Percentiles rank a stretch among this genome's conserved stretches.
Conservation (phyloP, 2,113 vertebrate species). For the Notechis scutatus region DNA sequence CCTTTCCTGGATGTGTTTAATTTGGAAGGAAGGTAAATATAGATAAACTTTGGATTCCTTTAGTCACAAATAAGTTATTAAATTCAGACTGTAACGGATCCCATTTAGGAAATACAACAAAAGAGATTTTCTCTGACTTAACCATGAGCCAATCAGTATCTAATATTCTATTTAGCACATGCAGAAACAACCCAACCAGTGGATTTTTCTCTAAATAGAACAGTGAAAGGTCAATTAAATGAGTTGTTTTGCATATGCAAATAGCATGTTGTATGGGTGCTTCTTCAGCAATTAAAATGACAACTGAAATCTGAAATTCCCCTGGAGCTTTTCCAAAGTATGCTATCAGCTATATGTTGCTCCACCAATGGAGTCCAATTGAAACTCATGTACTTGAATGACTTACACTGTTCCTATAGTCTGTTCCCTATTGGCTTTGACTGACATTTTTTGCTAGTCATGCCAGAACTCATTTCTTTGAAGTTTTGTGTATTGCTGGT, state of each 20-base stretch:
- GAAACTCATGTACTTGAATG: slow-evolving; percentile 62
- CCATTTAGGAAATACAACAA: background rate
- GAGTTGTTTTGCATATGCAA: slow-evolving; percentile 21
- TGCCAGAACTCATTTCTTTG: slow-evolving; percentile 76
- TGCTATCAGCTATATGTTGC: slow-evolving; percentile 76
- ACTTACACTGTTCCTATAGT: slow-evolving; percentile 57
- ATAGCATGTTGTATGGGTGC: slow-evolving; percentile 40
- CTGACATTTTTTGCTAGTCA: slow-evolving; percentile 67
- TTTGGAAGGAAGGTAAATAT: background rate
- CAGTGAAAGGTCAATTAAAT: background rate
- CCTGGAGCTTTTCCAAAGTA: slow-evolving; percentile 75
- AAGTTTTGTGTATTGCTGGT: slow-evolving; percentile 66
- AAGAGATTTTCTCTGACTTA: background rate
- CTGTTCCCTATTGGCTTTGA: slow-evolving; percentile 55
- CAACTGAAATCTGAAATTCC: slow-evolving; percentile 74
- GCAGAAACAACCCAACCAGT: background rate
- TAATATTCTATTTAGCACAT: background rate
- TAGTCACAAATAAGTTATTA: background rate
- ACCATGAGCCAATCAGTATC: background rate
- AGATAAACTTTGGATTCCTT: background rate
- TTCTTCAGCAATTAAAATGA: slow-evolving; percentile 55
- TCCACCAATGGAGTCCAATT: slow-evolving; percentile 49
- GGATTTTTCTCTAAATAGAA: background rate
- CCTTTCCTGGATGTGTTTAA: background rate
- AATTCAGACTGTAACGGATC: background rate